phyloP scores from a whole-genome alignment of 2,797 vertebrate species.

The Myotis vivesi region DNA sequence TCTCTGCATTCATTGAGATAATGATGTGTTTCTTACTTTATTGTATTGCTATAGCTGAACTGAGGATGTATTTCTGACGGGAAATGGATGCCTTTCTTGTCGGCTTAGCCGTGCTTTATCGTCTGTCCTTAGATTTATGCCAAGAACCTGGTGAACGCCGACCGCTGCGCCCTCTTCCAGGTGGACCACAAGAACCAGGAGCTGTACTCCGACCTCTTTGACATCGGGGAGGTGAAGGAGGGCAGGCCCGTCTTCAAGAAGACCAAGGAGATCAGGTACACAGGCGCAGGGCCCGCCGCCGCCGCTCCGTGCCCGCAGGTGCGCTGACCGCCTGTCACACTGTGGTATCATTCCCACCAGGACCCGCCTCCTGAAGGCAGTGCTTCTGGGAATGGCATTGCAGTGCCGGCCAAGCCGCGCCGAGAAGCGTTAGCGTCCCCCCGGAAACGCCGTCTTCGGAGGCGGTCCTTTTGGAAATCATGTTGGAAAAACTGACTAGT shows the following conservation, averaged over 20 bases:
- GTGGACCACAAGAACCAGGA: conserved; percentile 99
- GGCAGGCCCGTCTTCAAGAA: conserved; percentile 98
- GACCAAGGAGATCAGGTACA: conserved; percentile 99
- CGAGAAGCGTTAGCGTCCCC: conserved; percentile 84
- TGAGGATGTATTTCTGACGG: background rate
- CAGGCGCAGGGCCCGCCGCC: no score
- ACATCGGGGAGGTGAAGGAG: conserved; percentile 98
- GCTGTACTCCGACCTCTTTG: conserved; percentile 98
- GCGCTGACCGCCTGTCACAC: conserved; percentile 83
- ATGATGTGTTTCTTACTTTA: no score
- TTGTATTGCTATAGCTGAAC: background rate
- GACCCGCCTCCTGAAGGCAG: conserved; percentile 87
- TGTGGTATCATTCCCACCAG: conserved; percentile 86
- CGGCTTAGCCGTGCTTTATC: conserved; percentile 48
- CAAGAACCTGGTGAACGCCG: conserved; percentile 99
- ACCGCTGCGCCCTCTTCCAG: conserved; percentile 99
- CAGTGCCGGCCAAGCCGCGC: conserved; percentile 82
- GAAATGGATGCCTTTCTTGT: background rate
- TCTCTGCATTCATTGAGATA: no score
- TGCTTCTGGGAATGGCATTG: conserved; percentile 86
- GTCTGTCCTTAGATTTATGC: conserved; percentile 94
- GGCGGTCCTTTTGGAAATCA: conserved; percentile 87
- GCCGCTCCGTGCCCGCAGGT: conserved; percentile 80
- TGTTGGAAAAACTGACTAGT: conserved; percentile 84
- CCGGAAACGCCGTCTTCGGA: conserved; percentile 86